These are phyloP conservation scores for Helogale parvula DNA, from an alignment of 2,113 vertebrate genomes.

Conservation along the genomic window DNA sequence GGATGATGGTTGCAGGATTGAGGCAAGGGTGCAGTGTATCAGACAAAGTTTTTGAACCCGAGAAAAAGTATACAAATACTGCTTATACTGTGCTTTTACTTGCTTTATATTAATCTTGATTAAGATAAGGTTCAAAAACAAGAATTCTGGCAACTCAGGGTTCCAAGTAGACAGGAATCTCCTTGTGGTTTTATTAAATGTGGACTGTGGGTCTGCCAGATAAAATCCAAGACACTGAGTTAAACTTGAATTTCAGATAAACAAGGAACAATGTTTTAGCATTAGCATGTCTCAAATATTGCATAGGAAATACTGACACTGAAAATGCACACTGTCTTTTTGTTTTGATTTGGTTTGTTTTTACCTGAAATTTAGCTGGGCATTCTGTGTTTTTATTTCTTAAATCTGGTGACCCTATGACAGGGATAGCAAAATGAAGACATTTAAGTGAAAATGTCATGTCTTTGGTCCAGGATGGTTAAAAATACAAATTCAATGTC, in stretches of 20 bases:
- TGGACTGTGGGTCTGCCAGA: background rate
- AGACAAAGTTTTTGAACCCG: background rate
- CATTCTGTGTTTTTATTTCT: background rate
- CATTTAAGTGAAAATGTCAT: background rate
- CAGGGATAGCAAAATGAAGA: background rate
- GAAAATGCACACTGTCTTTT: background rate
- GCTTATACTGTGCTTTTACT: background rate
- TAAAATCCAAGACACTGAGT: background rate
- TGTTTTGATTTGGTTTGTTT: background rate
- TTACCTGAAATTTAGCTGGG: background rate
- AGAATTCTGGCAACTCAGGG: background rate
- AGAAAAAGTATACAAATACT: background rate
- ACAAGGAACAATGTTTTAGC: background rate
- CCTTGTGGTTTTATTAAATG: background rate
- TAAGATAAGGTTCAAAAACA: background rate
- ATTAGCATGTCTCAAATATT: background rate
- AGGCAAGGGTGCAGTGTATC: background rate
- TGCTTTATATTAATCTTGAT: background rate
- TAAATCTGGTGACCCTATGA: background rate
- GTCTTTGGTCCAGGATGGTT: background rate
- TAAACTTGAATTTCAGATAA: background rate
- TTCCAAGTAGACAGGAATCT: background rate
- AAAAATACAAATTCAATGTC: background rate
- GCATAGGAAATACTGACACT: background rate
- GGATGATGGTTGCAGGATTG: background rate